Evolutionary conservation across 2,888 invertebrate genomes (phyloP).

Genomic region (Allygus modestus): DNA sequence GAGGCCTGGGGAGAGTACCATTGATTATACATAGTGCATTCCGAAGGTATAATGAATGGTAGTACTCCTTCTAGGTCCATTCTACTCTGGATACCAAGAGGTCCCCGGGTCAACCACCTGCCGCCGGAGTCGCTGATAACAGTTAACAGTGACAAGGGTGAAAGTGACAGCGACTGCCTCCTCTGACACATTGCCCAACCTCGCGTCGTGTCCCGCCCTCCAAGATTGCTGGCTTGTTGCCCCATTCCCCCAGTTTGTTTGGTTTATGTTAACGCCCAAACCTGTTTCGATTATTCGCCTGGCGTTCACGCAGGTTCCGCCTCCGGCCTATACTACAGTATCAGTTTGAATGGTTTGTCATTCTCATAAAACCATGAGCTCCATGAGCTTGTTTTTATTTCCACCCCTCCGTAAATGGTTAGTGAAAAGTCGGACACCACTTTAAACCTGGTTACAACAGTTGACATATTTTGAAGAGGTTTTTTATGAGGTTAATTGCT

Average conservation of each 20-base stretch:
- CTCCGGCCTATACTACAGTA: neutral
- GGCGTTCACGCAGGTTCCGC: neutral
- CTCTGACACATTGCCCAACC: constrained; percentile 9
- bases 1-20: no score
- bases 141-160: neutral
- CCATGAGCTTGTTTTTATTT: no score
- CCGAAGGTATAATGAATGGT: no score
- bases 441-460: no score
- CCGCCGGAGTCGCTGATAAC: constrained; percentile 1
- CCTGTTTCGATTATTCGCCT: neutral
- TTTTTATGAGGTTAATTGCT: no score
- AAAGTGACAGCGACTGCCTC: neutral
- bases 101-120: constrained; percentile 29
- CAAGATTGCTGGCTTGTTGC: constrained; percentile 14
- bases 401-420: no score
- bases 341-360: neutral
- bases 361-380: neutral
- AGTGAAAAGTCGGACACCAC: no score
- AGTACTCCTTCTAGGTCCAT: no score
- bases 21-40: no score
- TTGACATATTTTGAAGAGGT: no score
- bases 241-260: constrained; percentile 31
- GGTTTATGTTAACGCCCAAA: constrained; percentile 48
- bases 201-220: constrained; percentile 13
- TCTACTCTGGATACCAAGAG: no score